These are phyloP conservation scores for Mastomys natalensis DNA, from an alignment of 2,113 vertebrate genomes.

Conservation along the genomic window DNA sequence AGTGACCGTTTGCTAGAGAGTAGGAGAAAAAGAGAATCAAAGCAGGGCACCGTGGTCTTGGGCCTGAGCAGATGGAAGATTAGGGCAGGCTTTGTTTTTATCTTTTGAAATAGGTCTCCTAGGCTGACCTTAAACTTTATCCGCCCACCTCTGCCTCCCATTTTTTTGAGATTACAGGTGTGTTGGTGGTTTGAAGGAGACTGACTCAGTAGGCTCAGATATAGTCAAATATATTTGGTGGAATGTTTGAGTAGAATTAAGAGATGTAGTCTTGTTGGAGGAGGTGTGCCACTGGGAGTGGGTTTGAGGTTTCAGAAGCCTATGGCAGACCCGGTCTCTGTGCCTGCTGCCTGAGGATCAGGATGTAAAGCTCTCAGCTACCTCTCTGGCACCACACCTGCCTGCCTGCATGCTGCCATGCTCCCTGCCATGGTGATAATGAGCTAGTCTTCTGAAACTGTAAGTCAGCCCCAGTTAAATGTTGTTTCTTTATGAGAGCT, in stretches of 20 bases:
- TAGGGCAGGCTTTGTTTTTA: neutral
- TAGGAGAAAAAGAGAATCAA: neutral
- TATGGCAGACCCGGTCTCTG: neutral
- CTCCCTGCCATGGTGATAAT: neutral
- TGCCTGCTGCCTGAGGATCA: neutral
- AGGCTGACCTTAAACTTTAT: neutral
- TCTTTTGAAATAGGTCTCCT: neutral
- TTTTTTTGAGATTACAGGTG: too few species aligned
- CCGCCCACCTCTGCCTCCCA: neutral
- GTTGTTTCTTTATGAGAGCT: neutral
- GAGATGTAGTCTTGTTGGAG: neutral
- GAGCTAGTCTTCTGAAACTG: neutral
- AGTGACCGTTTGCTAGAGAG: neutral
- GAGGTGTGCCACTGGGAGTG: neutral
- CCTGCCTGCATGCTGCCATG: neutral
- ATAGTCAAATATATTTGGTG: neutral
- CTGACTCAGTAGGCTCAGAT: neutral
- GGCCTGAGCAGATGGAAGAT: neutral
- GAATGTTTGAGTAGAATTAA: neutral
- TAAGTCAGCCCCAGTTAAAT: neutral
- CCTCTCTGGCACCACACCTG: neutral
- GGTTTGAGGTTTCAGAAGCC: neutral
- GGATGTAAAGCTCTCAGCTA: neutral
- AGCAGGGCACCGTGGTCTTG: neutral
- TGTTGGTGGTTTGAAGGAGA: neutral